Base-by-base conservation (phyloP, 2,888 invertebrate genomes). In the Chrysotoxum bicinctum region DNA sequence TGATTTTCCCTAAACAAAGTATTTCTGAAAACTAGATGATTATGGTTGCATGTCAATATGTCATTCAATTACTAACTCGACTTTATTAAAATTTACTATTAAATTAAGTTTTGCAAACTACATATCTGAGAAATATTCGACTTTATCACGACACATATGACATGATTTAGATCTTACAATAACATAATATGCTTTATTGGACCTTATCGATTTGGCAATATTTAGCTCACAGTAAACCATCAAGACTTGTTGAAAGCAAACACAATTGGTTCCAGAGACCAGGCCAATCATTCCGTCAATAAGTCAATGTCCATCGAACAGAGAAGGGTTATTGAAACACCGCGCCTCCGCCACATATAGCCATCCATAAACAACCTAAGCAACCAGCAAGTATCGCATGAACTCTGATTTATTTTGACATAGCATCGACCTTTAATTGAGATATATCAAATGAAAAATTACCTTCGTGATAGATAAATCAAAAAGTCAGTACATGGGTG, bases 391-490 rank as follows among this genome's bases (percentile, higher is more conserved):
- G 75, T 73, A 81, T 69, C 58, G 76, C 73, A 73, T 69, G 81
- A 77, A 86, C 69, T 58, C 84, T 85, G 87, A 87, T 87, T 87
- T 87, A 87, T 87, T 87, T 87, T 79, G 87, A 87, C 87, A 87
- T 87, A 66, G 77, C 82, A 85, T 87, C 85, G 85, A 73, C 86
- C 87, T 87, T 87, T 88, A 88, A 88, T 88, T 88, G 88, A 88
- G 88, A 88, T 88, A 85, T 80, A 87, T 87, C 87, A 87, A 74
- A 87, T 88, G 88, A 88, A 88, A 88, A 88, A 88, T 88, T 81
- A 87, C 86, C 86, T 78, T 88, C 88, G 88, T 88, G 87, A 87
- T 87, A 84, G 87, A 88, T 87, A 87, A 88, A 88, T 88, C 88
- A 88, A 86, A 87, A 66, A 50, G 66, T 80, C 56, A 72, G 56